Conservation (phyloP, 1,140 invertebrate species). For the Xylocopa sonorina region DNA sequence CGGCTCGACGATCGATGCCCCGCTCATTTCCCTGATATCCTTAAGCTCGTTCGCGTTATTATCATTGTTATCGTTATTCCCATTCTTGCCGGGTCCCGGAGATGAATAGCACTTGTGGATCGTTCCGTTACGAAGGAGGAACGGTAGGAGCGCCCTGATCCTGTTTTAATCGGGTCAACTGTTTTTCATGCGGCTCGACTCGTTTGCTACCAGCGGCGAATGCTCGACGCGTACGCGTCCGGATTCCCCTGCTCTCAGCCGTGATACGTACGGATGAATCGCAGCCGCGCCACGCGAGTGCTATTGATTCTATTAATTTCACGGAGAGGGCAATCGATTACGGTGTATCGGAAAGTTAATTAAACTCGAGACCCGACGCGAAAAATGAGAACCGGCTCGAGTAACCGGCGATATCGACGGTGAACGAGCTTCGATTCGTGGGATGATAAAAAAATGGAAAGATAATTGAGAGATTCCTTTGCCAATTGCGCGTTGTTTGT, state of each 20-base stretch:
- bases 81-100: slow-evolving; percentile 22
- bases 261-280: not conserved
- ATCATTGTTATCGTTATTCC: slow-evolving; percentile 51
- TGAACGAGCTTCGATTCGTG: too few relatives aligned
- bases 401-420: too few relatives aligned
- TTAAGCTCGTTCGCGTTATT: slow-evolving; percentile 37
- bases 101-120: slow-evolving; percentile 49
- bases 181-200: slow-evolving; percentile 24
- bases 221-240: not conserved
- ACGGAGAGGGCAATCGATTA: slow-evolving; percentile 30
- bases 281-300: not conserved
- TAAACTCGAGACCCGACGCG: slow-evolving; percentile 3
- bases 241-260: not conserved
- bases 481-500: not conserved
- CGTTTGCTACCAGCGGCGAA: slow-evolving; percentile 3
- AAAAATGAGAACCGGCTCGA: not conserved
- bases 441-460: not conserved
- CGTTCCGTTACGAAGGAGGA: not conserved
- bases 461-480: not conserved
- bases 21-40: slow-evolving; percentile 43
- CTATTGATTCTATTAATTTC: slow-evolving; percentile 43
- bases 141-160: slow-evolving; percentile 11
- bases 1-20: slow-evolving; percentile 40
- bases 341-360: slow-evolving; percentile 31
- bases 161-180: slow-evolving; percentile 39